Base-by-base conservation (phyloP, 2,888 invertebrate genomes). In the Protophormia terraenovae region DNA sequence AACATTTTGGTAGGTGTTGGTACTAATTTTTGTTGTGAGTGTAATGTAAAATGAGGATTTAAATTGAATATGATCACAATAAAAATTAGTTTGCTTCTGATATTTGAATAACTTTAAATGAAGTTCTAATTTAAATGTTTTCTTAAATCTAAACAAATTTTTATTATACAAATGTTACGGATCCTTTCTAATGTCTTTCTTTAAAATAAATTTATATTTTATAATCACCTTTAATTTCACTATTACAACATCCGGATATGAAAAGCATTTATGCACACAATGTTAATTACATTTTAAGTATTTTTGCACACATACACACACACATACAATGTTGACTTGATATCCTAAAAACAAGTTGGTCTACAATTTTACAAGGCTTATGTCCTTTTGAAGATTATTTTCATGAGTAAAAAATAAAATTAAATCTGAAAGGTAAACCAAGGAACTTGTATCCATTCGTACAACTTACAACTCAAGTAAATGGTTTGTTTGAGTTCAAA, bases 201-300 rank as follows among this genome's bases (percentile, higher is more conserved):
- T 14, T 64, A 16, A 16, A 47, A 64, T 8, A 8, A 19, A 64
- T 24, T 24, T 16, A 38, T 32, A 60, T 12, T 27, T 41, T 29
- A 10, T 22, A 64, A 35, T 75, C 50, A 64, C 19, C 27, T 8
- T n/a, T 64, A 60, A 29, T 22, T 78, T 62, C 29, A 29, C 50
- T 62, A 71, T 60, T 60, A 62, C 19, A 60, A 71, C 22, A 58
- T 78, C 78, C 78, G 69, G 45, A 50, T 32, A 47, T 72, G 19
- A 14, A 41, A 53, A 53, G 29, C 19, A 32, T 53, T 62, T 19
- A 4, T 45, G 29, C 50, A 71, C 35, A 72, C 50, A 67, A 67
- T 64, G 53, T 79, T 84, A 84, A 84, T 84, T 79, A 71, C 55
- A 69, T 19, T 60, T 71, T 69, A 35, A 67, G 24, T 69, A 64